A percentile compares a stretch with the other conserved stretches of the same genome.
Conservation (phyloP, 2,113 vertebrate genomes). For the Laticauda laticaudata region DNA sequence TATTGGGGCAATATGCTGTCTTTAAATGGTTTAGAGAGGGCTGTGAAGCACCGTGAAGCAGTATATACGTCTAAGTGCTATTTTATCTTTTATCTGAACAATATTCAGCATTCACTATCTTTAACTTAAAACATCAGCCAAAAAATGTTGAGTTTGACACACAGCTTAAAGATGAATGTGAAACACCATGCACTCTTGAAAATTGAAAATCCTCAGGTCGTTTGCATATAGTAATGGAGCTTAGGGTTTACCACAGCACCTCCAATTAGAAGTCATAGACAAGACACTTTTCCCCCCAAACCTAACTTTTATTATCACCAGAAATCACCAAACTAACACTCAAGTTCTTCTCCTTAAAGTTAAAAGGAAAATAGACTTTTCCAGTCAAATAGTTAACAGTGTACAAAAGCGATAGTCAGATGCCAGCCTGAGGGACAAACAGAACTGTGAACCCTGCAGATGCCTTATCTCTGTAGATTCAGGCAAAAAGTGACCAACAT, state of each 20-base stretch:
- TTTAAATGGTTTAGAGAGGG: neutral
- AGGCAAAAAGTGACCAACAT: conserved; percentile 13
- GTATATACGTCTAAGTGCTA: neutral
- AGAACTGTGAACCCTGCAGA: neutral
- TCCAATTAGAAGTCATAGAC: conserved; percentile 34
- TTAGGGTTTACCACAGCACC: conserved; percentile 37
- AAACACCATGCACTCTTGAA: conserved; percentile 36
- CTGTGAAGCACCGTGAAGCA: neutral
- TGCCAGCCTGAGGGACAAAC: conserved; percentile 24
- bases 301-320: conserved; percentile 15
- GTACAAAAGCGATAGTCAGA: neutral
- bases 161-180: conserved; percentile 54
- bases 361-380: conserved; percentile 31
- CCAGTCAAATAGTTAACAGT: conserved; percentile 3
- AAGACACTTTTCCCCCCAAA: conserved; percentile 2
- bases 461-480: neutral
- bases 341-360: conserved; percentile 44
- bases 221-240: conserved; percentile 46
- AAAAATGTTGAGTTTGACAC: conserved; percentile 38
- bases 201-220: conserved; percentile 56
- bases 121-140: conserved; percentile 4
- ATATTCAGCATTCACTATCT: fast-evolving
- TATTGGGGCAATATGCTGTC: neutral
- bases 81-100: conserved; percentile 5
- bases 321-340: conserved; percentile 48